Percentiles rank a stretch among this genome's conserved stretches.
phyloP scores from a whole-genome alignment of 2,113 vertebrate species.

The Gallinago undulata region DNA sequence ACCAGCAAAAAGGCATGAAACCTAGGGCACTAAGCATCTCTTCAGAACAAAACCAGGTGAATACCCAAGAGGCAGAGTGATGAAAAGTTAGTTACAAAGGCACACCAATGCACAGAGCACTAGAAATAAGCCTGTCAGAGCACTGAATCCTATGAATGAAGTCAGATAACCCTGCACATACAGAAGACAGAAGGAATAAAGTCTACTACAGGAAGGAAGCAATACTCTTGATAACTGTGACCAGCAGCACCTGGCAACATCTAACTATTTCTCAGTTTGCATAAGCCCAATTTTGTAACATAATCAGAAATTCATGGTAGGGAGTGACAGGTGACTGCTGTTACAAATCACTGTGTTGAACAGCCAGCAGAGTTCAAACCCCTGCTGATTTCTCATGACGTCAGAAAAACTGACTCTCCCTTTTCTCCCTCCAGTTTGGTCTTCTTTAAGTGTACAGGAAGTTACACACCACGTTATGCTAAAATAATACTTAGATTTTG shows the following conservation, averaged over 20 bases:
- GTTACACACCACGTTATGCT: neutral
- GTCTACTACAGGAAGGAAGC: neutral
- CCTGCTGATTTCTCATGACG: neutral
- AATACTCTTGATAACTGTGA: neutral
- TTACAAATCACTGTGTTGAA: neutral
- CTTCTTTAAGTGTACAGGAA: neutral
- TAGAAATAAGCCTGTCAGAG: neutral
- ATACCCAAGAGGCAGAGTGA: neutral
- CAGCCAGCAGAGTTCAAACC: neutral
- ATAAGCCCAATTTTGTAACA: neutral
- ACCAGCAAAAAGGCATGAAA: neutral
- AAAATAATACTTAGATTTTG: neutral
- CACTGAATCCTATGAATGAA: neutral
- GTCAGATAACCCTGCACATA: neutral
- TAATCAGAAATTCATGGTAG: neutral
- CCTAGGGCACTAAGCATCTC: neutral
- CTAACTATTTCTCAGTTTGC: neutral
- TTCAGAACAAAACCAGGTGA: neutral
- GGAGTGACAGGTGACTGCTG: neutral
- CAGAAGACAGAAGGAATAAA: neutral
- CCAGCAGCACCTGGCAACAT: neutral
- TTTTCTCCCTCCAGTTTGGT: neutral
- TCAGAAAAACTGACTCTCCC: neutral
- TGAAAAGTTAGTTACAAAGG: neutral
- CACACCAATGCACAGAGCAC: fast-evolving